Conservation (phyloP, 1,140 invertebrate genomes). For the Pollicipes pollicipes region DNA sequence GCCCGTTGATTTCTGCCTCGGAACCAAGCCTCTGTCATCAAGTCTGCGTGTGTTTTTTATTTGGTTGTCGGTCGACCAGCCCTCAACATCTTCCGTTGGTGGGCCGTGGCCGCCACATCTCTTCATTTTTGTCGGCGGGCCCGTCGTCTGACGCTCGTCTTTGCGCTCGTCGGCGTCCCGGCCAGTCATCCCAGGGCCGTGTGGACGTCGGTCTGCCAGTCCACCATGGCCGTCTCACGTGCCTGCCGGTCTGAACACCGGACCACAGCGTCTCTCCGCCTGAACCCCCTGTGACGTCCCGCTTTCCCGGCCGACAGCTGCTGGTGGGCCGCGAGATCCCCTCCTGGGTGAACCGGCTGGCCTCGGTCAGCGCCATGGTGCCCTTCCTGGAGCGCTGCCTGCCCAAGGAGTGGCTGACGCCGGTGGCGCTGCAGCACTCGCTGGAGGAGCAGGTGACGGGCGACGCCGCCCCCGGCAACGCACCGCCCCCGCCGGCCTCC, state of each 20-base stretch:
- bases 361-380: slow-evolving; percentile 92
- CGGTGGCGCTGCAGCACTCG: slow-evolving; percentile 63
- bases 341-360: slow-evolving; percentile 91
- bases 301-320: slow-evolving; percentile 42
- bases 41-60: no score
- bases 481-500: not conserved
- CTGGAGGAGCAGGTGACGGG: not conserved
- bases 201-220: not conserved
- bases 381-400: slow-evolving; percentile 91
- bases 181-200: not conserved
- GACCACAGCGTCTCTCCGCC: not conserved
- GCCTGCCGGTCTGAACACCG: slow-evolving; percentile 8
- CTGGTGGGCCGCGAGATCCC: slow-evolving; percentile 89
- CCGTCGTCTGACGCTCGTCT: not conserved
- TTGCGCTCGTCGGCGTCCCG: not conserved
- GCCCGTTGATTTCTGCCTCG: no score
- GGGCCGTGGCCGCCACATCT: no score
- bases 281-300: slow-evolving; percentile 5
- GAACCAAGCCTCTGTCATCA: no score
- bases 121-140: no score
- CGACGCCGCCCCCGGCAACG: not conserved
- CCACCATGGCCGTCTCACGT: not conserved
- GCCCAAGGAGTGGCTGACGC: slow-evolving; percentile 90
- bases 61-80: no score
- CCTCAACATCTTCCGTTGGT: no score